Evolutionary conservation across 1,140 invertebrate species (phyloP), one percentile per base, ranked within the genome.

Genomic region (Papilio aristodemus): DNA sequence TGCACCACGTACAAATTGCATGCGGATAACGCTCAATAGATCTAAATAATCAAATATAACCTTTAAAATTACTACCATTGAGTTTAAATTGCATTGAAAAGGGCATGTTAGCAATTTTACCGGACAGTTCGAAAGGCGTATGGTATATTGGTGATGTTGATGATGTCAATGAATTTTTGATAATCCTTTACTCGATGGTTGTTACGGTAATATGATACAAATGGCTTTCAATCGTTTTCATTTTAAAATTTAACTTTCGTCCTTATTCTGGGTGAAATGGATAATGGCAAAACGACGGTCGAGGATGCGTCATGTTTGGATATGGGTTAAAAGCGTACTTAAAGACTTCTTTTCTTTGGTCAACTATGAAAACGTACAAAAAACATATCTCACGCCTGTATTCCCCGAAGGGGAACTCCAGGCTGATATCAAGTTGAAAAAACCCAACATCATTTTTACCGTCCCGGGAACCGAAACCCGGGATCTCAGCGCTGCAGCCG

Each of bases 1-100:
- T 62, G 59, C 36, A 66, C 27, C 27, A 59, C 63, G 41, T 66
- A 50, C 63, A 37, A 66, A 46, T 66, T 50, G 63, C 63, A 50
- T 36, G 63, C 41, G n/a, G 63, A 25, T 66, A 50, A 36, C 17
- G 27, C 7, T 7, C 5, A 27, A 7, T 17, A n/a, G 3, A 36
- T 14, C 14, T 50, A 25, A 36, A 32, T 41, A 66, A 66, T 66
- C 63, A 50, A 66, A 66, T 36, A 3, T 66, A 66, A 66, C 63
- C 41, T 66, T 66, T 46, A 50, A 46, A 32, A 9, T 25, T 13
- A 46, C 36, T 25, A 22, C 25, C 13, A 25, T 38, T 50, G 63
- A 50, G 63, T 66, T 66, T 25, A 32, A 50, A 50, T 66, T 43
- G n/a, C 27, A 25, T 17, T 19, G 38, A 41, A 14, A 43, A 43